A percentile compares a stretch with the other conserved stretches of the same genome.
These are phyloP conservation scores for Tachypleus tridentatus DNA, from an alignment of 1,140 invertebrate genomes.

Conservation along the genomic window DNA sequence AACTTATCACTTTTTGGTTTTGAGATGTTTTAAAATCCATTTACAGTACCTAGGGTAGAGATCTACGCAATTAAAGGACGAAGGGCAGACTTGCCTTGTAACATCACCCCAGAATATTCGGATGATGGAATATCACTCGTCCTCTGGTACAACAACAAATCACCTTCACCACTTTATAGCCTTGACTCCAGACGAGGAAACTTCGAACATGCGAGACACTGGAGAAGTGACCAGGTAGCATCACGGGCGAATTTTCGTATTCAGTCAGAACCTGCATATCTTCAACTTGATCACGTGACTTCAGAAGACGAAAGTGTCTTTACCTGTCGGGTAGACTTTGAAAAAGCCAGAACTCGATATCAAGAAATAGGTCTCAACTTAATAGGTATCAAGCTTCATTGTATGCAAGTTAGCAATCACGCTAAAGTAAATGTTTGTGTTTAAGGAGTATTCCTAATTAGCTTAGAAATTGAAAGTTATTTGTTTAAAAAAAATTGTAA, in stretches of 20 bases:
- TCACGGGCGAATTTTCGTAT: slow-evolving; percentile 10
- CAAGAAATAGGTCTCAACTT: slow-evolving; percentile 77
- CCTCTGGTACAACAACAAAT: slow-evolving; percentile 71
- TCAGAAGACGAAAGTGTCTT: slow-evolving; percentile 70
- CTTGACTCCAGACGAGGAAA: slow-evolving; percentile 14
- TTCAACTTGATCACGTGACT: slow-evolving; percentile 63
- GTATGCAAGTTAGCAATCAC: background rate
- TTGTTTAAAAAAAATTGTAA: too few relatives aligned
- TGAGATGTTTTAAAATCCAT: too few relatives aligned
- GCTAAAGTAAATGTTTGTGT: too few relatives aligned
- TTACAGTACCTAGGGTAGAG: too few relatives aligned
- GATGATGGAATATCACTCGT: slow-evolving; percentile 41
- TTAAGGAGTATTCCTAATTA: too few relatives aligned
- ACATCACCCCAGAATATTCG: too few relatives aligned
- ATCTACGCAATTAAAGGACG: too few relatives aligned
- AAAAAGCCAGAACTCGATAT: slow-evolving; percentile 75
- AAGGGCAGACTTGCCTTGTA: too few relatives aligned
- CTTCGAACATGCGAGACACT: slow-evolving; percentile 10
- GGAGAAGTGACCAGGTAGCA: slow-evolving; percentile 5
- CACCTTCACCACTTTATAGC: slow-evolving; percentile 55
- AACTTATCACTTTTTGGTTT: too few relatives aligned
- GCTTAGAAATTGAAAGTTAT: too few relatives aligned
- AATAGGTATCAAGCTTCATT: slow-evolving; percentile 48
- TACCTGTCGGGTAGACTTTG: slow-evolving; percentile 72
- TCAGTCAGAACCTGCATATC: slow-evolving; percentile 43